Conservation (phyloP, 2,797 vertebrate species). For the Antrozous pallidus region DNA sequence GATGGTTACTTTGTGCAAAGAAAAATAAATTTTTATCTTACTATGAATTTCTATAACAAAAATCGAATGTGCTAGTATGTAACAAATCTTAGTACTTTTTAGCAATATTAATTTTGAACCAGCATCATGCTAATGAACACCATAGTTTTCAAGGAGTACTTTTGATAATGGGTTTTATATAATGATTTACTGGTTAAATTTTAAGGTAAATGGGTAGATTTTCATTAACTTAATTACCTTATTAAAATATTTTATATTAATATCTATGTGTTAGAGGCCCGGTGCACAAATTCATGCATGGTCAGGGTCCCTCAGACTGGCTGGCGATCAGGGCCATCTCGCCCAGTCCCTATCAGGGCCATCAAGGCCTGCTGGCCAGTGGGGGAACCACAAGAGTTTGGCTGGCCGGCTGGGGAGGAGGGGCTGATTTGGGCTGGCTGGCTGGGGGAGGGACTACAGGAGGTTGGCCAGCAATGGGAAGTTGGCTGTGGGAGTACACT, state of each 20-base stretch:
- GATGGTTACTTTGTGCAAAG: neutral
- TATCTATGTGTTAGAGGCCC: neutral
- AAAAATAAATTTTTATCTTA: neutral
- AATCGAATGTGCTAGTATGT: neutral
- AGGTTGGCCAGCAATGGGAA: too few relatives aligned
- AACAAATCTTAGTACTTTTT: neutral
- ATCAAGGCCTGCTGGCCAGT: too few relatives aligned
- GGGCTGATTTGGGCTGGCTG: too few relatives aligned
- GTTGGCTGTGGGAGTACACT: too few relatives aligned
- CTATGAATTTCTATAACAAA: neutral
- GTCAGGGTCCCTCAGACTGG: too few relatives aligned
- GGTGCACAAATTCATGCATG: too few relatives aligned
- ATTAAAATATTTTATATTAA: neutral
- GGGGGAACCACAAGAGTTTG: too few relatives aligned
- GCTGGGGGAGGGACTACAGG: too few relatives aligned
- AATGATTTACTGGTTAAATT: neutral
- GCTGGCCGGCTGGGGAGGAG: too few relatives aligned
- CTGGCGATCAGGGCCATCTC: too few relatives aligned
- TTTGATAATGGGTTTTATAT: neutral
- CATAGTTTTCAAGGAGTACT: neutral
- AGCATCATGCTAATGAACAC: neutral
- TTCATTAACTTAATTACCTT: neutral
- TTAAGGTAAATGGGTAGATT: neutral
- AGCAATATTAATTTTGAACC: neutral
- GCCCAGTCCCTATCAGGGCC: too few relatives aligned